Percentiles rank a stretch among this genome's conserved stretches.
Conservation (phyloP, 1,140 invertebrate genomes). For the Diabrotica virgifera region DNA sequence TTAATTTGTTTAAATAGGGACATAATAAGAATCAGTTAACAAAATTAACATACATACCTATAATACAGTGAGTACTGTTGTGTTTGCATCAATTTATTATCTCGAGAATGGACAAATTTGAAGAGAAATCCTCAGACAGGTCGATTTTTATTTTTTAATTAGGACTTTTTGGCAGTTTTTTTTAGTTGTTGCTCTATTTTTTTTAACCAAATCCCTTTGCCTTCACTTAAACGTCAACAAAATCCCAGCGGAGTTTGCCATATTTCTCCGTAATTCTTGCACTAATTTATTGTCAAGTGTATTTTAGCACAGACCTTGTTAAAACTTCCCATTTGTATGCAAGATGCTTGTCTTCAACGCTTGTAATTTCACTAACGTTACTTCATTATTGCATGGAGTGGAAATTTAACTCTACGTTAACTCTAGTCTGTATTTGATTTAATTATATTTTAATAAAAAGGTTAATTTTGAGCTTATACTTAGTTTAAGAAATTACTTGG, state of each 20-base stretch:
- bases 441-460: background rate
- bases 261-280: conserved; percentile 3
- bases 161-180: too few relatives aligned
- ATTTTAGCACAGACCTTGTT: conserved; percentile 24
- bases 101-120: too few relatives aligned
- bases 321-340: conserved; percentile 28
- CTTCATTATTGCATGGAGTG: conserved; percentile 27
- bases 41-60: too few relatives aligned
- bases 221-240: conserved; percentile 5
- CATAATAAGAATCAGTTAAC: too few relatives aligned
- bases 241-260: conserved; percentile 4
- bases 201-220: background rate
- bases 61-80: too few relatives aligned
- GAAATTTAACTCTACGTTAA: conserved; percentile 18
- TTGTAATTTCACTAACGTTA: conserved; percentile 29
- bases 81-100: too few relatives aligned
- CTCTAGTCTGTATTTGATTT: conserved; percentile 11
- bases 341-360: conserved; percentile 23
- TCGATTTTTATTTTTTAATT: too few relatives aligned
- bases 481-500: too few relatives aligned
- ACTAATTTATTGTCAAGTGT: conserved; percentile 8
- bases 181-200: too few relatives aligned
- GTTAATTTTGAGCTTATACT: too few relatives aligned
- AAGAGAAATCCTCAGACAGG: too few relatives aligned
- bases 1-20: too few relatives aligned